Base-by-base conservation (phyloP, 2,888 invertebrate species). In the Nysson spinosus region DNA sequence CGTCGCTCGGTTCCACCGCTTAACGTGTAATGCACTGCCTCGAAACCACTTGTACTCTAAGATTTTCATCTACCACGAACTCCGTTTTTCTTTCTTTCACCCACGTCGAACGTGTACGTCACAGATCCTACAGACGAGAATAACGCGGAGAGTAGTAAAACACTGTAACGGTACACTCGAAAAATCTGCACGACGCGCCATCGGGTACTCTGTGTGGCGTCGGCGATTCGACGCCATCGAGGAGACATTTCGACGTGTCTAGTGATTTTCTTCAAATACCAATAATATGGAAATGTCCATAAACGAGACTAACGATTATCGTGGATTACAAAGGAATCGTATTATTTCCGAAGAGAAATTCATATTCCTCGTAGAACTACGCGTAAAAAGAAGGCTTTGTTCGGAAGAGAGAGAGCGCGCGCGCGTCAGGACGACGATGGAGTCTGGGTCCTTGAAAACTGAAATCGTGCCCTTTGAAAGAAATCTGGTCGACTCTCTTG, bases 381-480 rank as follows among this genome's bases (percentile, higher is more conserved):
- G 30, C 34, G 22, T 26, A 32, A 11, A 32, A 35, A 42, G 7
- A 55, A 47, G 22, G 70, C 73, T 78, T 71, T 69, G 69, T 71
- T 39, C 35, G 34, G 42, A 46, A 39, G 56, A 24, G 26, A 16
- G 47, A 30, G 60, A 42, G 60, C 60, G 50, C 44, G 67, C 56
- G 63, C 69, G 55, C 68, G 57, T 64, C 66, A 69, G 77, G 77
- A 79, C 75, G 75, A 81, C 78, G 74, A 77, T 81, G 75, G 75
- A 75, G 75, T 69, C 73, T 79, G 78, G 83, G 86, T 85, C 87
- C 87, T 87, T 87, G 86, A 86, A 86, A 87, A 86, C 84, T 85
- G 84, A 87, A 86, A 86, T 86, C 85, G 85, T 86, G 85, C 85
- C 87, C 86, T 87, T 85, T 85, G 86, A 84, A 83, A 87, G 86